A percentile compares a stretch with the other conserved stretches of the same genome.
Conservation (phyloP, 2,888 invertebrate species). For the Operophtera brumata region DNA sequence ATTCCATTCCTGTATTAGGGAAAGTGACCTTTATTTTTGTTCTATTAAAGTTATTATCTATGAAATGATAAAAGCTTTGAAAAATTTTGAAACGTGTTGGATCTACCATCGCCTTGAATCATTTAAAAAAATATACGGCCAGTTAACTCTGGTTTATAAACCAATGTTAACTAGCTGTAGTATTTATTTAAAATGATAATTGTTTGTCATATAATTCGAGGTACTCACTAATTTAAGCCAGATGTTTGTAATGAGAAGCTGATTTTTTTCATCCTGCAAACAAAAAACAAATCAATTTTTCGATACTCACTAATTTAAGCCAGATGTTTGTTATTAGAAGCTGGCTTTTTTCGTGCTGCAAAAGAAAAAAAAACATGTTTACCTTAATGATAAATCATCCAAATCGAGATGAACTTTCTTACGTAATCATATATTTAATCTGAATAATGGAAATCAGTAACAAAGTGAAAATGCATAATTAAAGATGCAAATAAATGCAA, state of each 20-base stretch:
- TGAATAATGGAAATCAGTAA: constrained; percentile 9
- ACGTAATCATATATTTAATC: background rate
- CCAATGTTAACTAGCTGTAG: too few relatives aligned
- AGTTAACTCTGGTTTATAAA: too few relatives aligned
- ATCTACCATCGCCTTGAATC: too few relatives aligned
- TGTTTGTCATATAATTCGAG: too few relatives aligned
- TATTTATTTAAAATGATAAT: too few relatives aligned
- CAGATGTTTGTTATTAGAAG: constrained; percentile 97
- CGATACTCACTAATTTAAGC: constrained; percentile 94
- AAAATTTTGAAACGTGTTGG: constrained; percentile 13
- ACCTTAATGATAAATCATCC: constrained; percentile 1
- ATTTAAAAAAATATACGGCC: too few relatives aligned
- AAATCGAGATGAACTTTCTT: background rate
- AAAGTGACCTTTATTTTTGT: constrained; percentile 38
- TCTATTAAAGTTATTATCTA: constrained; percentile 9
- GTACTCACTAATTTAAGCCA: constrained; percentile 97
- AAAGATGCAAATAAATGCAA: too few relatives aligned
- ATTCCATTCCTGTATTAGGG: constrained; percentile 92
- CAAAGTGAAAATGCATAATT: constrained; percentile 20
- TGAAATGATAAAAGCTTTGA: constrained; percentile 21
- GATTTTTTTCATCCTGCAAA: constrained; percentile 97
- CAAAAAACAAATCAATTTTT: constrained; percentile 16
- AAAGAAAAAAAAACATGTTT: constrained; percentile 41
- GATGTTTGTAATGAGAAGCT: constrained; percentile 97
- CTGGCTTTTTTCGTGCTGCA: constrained; percentile 98